Conservation (phyloP, 2,113 vertebrate species). For the Varanus komodoensis region DNA sequence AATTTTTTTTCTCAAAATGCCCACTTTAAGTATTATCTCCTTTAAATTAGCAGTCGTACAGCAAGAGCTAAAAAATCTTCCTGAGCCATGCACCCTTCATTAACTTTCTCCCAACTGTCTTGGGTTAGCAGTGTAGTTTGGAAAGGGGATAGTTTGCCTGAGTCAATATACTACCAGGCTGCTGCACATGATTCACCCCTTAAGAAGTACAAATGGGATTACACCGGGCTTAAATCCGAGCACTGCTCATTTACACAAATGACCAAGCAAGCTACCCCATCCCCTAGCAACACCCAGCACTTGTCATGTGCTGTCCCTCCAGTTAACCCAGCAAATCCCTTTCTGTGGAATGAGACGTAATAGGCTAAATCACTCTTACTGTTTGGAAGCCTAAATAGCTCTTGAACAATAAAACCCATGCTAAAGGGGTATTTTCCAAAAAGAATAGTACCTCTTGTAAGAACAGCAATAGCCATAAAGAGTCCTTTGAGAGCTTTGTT, state of each 20-base stretch:
- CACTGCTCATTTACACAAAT: slow-evolving; percentile 67
- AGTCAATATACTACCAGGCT: slow-evolving; percentile 52
- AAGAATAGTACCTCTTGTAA: not conserved
- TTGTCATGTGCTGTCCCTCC: slow-evolving; percentile 56
- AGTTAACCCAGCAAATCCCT: slow-evolving; percentile 68
- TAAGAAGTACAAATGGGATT: slow-evolving; percentile 71
- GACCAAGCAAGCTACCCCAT: slow-evolving; percentile 54
- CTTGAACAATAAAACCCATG: slow-evolving; percentile 25
- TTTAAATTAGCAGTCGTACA: not conserved
- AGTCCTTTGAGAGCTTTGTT: not conserved
- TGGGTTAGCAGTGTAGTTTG: slow-evolving; percentile 5
- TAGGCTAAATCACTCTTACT: slow-evolving; percentile 58
- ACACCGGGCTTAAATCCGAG: slow-evolving; percentile 62
- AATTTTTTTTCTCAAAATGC: not conserved
- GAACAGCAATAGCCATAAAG: not conserved
- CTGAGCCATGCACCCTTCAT: not conserved
- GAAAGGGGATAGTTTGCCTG: slow-evolving; percentile 54
- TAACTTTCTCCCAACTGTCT: not conserved
- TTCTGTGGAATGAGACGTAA: slow-evolving; percentile 41
- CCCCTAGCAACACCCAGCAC: slow-evolving; percentile 27
- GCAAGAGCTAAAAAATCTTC: not conserved
- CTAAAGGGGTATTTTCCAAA: not conserved
- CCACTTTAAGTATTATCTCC: not conserved
- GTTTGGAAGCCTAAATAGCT: slow-evolving; percentile 27
- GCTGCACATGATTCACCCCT: slow-evolving; percentile 49